Evolutionary conservation across 92 coral and sea anemone genomes (phyloP).

Genomic region (Zoanthus gigantus): DNA sequence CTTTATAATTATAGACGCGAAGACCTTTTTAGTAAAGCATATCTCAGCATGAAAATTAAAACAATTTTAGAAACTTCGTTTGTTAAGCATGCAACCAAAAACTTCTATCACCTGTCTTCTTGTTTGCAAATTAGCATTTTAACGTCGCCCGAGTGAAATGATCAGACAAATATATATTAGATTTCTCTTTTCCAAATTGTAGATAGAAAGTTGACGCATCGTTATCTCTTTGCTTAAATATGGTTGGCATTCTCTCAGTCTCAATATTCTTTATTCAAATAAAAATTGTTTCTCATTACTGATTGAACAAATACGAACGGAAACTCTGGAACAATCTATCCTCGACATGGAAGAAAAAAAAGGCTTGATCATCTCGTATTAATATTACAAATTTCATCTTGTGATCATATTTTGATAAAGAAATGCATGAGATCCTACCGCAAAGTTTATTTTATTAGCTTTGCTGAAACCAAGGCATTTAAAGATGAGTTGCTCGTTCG

Average conservation of each 20-base stretch:
- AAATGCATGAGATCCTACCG: not conserved
- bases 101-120: not conserved
- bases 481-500: not conserved
- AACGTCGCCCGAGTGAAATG: not conserved
- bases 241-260: not conserved
- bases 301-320: not conserved
- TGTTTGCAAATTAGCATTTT: slow-evolving; percentile 19
- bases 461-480: not conserved
- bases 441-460: not conserved
- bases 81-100: not conserved
- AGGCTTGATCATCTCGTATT: not conserved
- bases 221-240: not conserved
- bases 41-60: not conserved
- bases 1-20: not conserved
- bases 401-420: not conserved
- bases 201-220: not conserved
- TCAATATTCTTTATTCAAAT: not conserved
- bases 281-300: not conserved
- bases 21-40: not conserved
- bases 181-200: not conserved
- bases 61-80: not conserved
- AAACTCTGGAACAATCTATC: not conserved
- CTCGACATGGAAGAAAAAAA: not conserved
- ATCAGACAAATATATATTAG: not conserved
- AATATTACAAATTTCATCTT: not conserved